Base-by-base conservation (phyloP, 2,113 vertebrate genomes). In the Lycocorax pyrrhopterus region DNA sequence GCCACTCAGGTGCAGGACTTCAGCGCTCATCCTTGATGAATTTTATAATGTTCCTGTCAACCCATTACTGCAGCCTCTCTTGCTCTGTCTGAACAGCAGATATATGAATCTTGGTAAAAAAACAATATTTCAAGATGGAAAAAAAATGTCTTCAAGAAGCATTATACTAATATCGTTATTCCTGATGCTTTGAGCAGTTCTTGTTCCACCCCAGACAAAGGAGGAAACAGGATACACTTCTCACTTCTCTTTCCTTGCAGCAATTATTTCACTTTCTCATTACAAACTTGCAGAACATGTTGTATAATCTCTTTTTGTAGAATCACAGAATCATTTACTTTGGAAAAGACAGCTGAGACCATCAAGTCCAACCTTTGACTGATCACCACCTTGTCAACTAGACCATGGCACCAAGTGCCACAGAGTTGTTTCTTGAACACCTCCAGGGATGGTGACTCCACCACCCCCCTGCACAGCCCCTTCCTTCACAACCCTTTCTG, bases 381-480 rank as follows among this genome's bases (percentile, higher is more conserved):
- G 29, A 35, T 35, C 21, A 41, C 8, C 21, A 13, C 29, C 12
- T 41, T 62, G n/a, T 41, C 21, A 62, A 47, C 17, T 22, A 62
- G n/a, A 69, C 17, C 21, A 27, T 4, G 14, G 14, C 25, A 75
- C 9, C 16, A 32, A 55, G 46, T n/a, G 7, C 17, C n/a, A 47
- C 12, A 10, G 29, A 46, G 30, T 4, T 25, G 6, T 47, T 66
- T 60, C n/a, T 21, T 39, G 16, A 60, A 32, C 16, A 35, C 6
- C 14, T 30, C 12, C n/a, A 47, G 25, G n/a, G 21, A 68, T 4
- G 27, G 25, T 23, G 41, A 47, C 25, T 46, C 62, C 19, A 60
- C 29, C 39, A 46, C 11, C 29, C 39, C 9, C 20, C 10, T 8
- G 17, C 0, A 0, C 5, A 62, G 47, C 4, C 14, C 20, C 7